A percentile compares a stretch with the other conserved stretches of the same genome.
Evolutionary conservation across 2,888 invertebrate species (phyloP).

Genomic region (Drosophila paranaensis): DNA sequence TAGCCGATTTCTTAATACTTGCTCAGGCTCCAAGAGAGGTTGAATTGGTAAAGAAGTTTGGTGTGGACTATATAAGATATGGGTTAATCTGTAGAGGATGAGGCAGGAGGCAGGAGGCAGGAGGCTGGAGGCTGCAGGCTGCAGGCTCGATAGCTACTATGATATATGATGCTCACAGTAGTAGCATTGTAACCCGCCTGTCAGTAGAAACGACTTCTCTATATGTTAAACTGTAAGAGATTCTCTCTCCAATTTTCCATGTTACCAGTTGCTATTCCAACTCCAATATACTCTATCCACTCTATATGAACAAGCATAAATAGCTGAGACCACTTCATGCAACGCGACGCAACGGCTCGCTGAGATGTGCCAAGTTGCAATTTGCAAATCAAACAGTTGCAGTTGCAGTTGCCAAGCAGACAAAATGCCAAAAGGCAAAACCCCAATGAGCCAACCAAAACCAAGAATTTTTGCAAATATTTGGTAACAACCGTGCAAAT

Average conservation of each 20-base stretch:
- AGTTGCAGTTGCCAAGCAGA: conserved; percentile 6
- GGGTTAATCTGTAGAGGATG: too few relatives aligned
- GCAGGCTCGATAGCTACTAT: too few relatives aligned
- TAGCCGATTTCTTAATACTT: background rate
- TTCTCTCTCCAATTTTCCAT: too few relatives aligned
- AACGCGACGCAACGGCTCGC: conserved; percentile 35
- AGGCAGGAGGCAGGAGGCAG: too few relatives aligned
- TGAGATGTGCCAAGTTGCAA: conserved; percentile 49
- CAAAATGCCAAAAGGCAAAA: conserved; percentile 27
- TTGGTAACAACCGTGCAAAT: background rate
- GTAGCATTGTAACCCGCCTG: too few relatives aligned
- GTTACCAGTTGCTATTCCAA: too few relatives aligned
- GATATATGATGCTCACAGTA: too few relatives aligned
- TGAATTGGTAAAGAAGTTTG: background rate
- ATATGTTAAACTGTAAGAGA: too few relatives aligned
- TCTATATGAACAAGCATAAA: conserved; percentile 1
- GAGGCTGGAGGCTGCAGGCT: too few relatives aligned
- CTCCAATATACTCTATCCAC: background rate
- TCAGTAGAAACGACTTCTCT: too few relatives aligned
- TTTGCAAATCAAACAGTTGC: conserved; percentile 57
- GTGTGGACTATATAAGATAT: background rate
- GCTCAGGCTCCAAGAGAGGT: background rate
- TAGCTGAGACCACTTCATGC: conserved; percentile 26
- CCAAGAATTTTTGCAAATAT: conserved; percentile 1
- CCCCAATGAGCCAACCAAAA: background rate